A percentile compares a stretch with the other conserved stretches of the same genome.
These are phyloP conservation scores for Rhizomys pruinosus DNA, from an alignment of 2,113 vertebrate genomes.

Conservation along the genomic window DNA sequence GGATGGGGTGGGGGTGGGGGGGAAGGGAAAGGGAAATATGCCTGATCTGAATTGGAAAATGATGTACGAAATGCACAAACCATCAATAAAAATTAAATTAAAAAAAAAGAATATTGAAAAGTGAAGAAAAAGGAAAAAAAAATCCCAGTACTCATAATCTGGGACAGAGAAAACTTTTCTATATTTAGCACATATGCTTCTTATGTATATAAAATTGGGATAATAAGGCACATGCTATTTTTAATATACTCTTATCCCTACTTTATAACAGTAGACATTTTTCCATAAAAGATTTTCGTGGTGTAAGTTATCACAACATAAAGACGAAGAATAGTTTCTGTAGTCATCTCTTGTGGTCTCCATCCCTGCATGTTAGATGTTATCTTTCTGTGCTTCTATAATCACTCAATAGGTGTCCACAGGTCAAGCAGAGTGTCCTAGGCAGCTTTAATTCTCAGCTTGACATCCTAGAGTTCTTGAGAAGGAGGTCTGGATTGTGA, in stretches of 20 bases:
- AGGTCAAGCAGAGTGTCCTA: background rate
- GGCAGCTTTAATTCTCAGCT: background rate
- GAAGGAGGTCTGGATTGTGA: no score
- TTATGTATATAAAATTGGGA: background rate
- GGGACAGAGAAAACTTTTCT: background rate
- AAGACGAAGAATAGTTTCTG: no score
- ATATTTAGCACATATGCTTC: background rate
- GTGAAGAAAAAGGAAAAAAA: no score
- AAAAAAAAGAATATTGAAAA: no score
- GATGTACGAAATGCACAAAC: no score
- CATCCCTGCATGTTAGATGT: background rate
- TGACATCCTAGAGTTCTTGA: background rate
- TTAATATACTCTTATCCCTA: background rate
- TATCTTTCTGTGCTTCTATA: background rate
- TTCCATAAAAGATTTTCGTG: background rate
- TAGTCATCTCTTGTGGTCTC: accelerated
- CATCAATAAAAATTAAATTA: no score
- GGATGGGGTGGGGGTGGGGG: no score
- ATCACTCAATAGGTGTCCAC: background rate
- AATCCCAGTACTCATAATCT: background rate
- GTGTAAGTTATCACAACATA: no score
- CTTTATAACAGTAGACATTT: background rate
- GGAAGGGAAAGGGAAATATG: no score
- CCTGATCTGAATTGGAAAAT: no score
- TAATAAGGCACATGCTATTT: background rate